Percentiles rank a stretch among this genome's conserved stretches.
Conservation (phyloP, 2,888 invertebrate species). For the Cryptophagus acutangulus region DNA sequence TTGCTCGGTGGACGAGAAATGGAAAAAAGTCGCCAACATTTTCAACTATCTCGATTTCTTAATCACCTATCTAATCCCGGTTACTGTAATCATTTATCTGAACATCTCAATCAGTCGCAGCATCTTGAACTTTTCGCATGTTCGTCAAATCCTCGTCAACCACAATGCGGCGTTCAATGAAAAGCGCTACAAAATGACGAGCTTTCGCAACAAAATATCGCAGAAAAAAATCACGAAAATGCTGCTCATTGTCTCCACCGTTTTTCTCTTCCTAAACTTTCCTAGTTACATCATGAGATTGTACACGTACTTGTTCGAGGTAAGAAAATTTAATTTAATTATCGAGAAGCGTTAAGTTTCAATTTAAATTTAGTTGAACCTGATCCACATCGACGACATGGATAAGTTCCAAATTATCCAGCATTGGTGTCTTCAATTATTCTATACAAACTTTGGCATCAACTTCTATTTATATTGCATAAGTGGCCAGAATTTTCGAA, state of each 20-base stretch:
- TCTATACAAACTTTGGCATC: conserved; percentile 77
- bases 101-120: conserved; percentile 67
- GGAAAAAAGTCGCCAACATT: conserved; percentile 54
- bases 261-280: conserved; percentile 71
- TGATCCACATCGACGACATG: conserved; percentile 51
- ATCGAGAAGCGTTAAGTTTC: not conserved
- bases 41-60: conserved; percentile 69
- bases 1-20: conserved; percentile 52
- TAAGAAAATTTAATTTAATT: conserved; percentile 11
- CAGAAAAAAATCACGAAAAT: conserved; percentile 74
- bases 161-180: conserved; percentile 29
- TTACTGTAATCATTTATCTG: conserved; percentile 63
- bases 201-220: conserved; percentile 37
- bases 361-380: conserved; percentile 38
- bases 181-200: conserved; percentile 30
- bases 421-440: conserved; percentile 63
- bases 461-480: conserved; percentile 79
- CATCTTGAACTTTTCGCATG: conserved; percentile 50
- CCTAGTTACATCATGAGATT: conserved; percentile 68
- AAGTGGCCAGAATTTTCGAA: conserved; percentile 74
- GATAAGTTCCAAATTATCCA: conserved; percentile 46
- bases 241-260: conserved; percentile 75
- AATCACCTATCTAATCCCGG: conserved; percentile 68
- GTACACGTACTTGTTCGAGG: conserved; percentile 25
- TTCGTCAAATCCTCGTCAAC: conserved; percentile 30